phyloP scores from a whole-genome alignment of 2,113 vertebrate genomes.

The Hucho hucho region DNA sequence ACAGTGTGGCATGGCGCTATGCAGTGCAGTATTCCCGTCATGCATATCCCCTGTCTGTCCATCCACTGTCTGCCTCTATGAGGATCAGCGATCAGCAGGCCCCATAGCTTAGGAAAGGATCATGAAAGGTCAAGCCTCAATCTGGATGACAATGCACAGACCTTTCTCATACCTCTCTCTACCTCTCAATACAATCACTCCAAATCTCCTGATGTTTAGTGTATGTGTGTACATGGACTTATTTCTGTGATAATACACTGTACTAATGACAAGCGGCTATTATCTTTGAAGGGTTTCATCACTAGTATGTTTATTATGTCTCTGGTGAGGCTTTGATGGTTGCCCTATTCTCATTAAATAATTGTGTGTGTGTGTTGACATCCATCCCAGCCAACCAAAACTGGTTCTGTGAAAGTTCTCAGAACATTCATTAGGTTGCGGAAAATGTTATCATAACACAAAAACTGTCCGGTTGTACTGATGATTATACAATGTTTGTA shows the following conservation, averaged over 20 bases:
- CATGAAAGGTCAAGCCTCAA: conserved; percentile 38
- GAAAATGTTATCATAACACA: too few species aligned
- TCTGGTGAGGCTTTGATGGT: not conserved
- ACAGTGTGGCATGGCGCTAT: too few species aligned
- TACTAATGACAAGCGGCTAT: too few species aligned
- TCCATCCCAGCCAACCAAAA: not conserved
- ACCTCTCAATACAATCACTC: not conserved
- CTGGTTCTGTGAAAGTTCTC: too few species aligned
- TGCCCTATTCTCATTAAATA: not conserved
- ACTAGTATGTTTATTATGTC: not conserved
- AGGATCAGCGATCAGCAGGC: not conserved
- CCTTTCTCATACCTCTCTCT: not conserved
- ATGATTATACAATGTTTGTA: too few species aligned
- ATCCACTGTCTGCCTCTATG: not conserved
- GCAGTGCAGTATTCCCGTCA: not conserved
- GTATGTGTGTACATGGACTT: not conserved
- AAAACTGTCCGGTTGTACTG: too few species aligned
- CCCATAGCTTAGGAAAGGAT: conserved; percentile 21
- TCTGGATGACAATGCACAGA: conserved; percentile 29
- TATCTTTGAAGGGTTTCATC: not conserved
- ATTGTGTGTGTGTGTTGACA: conserved; percentile 18
- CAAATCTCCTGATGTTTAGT: not conserved
- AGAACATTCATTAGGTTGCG: too few species aligned
- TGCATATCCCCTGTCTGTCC: not conserved
- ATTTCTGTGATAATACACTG: too few species aligned